Base-by-base conservation (phyloP, 2,888 invertebrate species). In the Megamerina dolium region DNA sequence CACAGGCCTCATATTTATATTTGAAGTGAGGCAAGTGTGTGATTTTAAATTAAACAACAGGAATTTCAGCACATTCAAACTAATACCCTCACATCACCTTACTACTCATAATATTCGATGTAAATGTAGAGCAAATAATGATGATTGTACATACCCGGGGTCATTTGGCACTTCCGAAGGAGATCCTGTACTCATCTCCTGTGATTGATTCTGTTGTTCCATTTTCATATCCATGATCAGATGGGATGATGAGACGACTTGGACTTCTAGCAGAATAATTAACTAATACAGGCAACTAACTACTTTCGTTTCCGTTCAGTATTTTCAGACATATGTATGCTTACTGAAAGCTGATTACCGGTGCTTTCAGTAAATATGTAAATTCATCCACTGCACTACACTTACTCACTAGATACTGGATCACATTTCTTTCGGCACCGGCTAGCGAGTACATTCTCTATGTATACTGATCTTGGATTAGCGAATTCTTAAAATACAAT, bases 121-220 rank as follows among this genome's bases (percentile, higher is more conserved):
- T n/a, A n/a, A n/a, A n/a, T n/a, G n/a, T n/a, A n/a, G n/a, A n/a
- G n/a, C n/a, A n/a, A n/a, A n/a, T n/a, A n/a, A n/a, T n/a, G n/a
- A n/a, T n/a, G n/a, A 36, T 36, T 4, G 18, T 41, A 75, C 78
- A 72, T 84, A 91, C 91, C 91, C 91, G 74, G 91, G 91, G 77
- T 91, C 92, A 79, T 92, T 92, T 75, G 90, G 87, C 75, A 88
- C 88, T 78, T 91, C 91, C 56, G 88, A 85, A 68, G 88, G 86
- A 71, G 87, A 85, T 71, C 83, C 82, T 71, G 83, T 83, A 61
- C 78, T 79, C 74, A 82, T 80, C 72, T 87, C 87, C 77, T 87
- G 87, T 44, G 61, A 58, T 56, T 61, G 61, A 44, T 49, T 58
- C 32, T 59, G 60, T 47, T 52, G 58, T 20, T 70, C 70, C 58